These are phyloP conservation scores for Enteromius unitaeniatus DNA, from an alignment of 2,797 vertebrate genomes.

Conservation along the genomic window DNA sequence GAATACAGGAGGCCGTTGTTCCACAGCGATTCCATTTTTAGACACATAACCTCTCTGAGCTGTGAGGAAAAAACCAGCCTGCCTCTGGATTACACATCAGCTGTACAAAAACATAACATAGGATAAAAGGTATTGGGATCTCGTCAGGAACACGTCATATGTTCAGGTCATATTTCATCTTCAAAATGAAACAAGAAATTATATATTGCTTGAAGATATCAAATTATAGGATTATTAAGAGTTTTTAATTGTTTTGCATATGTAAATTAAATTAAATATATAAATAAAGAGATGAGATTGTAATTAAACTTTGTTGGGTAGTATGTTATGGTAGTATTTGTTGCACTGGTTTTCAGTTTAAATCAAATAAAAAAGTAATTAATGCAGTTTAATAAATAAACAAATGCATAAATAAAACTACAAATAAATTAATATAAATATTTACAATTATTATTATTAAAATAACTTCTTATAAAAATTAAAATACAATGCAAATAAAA, in stretches of 20 bases:
- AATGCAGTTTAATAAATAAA: no score
- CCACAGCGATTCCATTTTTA: neutral
- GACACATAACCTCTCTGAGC: neutral
- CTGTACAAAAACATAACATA: neutral
- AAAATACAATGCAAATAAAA: no score
- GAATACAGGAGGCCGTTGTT: neutral
- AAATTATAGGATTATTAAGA: neutral
- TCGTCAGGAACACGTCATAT: neutral
- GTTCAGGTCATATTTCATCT: neutral
- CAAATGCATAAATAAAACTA: neutral
- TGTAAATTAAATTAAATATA: neutral
- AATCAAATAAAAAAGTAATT: no score
- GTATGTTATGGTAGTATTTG: no score
- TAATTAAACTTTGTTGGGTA: no score
- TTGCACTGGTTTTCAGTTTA: no score
- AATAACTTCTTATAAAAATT: no score
- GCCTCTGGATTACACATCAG: neutral
- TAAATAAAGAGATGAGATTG: no score
- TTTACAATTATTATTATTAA: no score
- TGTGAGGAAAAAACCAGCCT: slow-evolving; percentile 19
- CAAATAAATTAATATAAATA: no score
- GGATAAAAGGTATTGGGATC: neutral
- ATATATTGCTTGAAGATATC: neutral
- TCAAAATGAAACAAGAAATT: neutral
- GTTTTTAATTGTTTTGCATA: neutral